Conservation (phyloP, 2,797 vertebrate species). For the Periophthalmus magnuspinnatus region DNA sequence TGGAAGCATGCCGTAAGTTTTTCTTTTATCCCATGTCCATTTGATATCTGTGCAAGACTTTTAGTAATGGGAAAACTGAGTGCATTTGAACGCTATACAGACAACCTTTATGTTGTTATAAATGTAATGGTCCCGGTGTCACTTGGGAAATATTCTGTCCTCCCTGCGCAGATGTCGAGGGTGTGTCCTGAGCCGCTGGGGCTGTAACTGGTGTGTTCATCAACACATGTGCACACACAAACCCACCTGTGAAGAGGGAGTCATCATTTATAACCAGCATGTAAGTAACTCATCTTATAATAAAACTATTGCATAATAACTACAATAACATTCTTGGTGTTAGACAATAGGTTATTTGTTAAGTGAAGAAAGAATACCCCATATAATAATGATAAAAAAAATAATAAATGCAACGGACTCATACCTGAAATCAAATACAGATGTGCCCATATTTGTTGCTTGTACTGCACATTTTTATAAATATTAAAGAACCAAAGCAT, state of each 20-base stretch:
- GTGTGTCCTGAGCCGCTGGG: slow-evolving; percentile 92
- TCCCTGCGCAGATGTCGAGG: slow-evolving; percentile 83
- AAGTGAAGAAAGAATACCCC: background rate
- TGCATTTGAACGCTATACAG: background rate
- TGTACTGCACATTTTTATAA: background rate
- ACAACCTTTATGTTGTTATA: background rate
- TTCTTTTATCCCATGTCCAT: background rate
- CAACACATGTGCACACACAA: slow-evolving; percentile 93
- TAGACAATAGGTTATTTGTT: too few relatives aligned
- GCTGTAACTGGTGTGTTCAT: slow-evolving; percentile 96
- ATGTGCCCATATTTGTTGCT: background rate
- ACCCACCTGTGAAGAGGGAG: slow-evolving; percentile 83
- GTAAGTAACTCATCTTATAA: slow-evolving; percentile 67
- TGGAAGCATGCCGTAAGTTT: slow-evolving; percentile 86
- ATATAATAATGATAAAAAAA: background rate
- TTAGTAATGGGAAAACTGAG: background rate
- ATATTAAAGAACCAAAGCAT: background rate
- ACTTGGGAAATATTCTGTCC: background rate
- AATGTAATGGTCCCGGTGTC: background rate
- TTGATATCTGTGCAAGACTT: background rate
- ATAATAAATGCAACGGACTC: background rate
- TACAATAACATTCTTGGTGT: too few relatives aligned
- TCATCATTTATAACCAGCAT: slow-evolving; percentile 89
- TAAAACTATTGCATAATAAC: background rate
- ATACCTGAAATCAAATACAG: background rate